Evolutionary conservation across 1,140 invertebrate species (phyloP).

Genomic region (Leptopilina boulardi): DNA sequence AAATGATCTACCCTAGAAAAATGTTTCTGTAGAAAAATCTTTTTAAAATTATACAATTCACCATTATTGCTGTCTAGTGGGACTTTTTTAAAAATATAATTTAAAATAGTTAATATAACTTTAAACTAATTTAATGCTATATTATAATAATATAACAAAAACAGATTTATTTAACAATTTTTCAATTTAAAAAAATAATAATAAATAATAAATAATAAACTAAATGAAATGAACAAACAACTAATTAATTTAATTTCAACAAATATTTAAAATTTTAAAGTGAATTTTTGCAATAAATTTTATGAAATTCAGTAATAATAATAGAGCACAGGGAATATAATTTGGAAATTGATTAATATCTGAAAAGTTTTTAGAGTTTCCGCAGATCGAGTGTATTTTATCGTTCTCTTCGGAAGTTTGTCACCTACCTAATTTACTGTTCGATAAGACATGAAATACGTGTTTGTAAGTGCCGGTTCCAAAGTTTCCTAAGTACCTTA

Average conservation of each 20-base stretch:
- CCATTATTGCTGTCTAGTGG: neutral
- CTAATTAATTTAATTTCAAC: too few relatives aligned
- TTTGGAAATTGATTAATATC: neutral
- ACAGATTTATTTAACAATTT: too few relatives aligned
- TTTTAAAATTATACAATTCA: neutral
- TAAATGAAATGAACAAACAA: too few relatives aligned
- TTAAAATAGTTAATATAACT: too few relatives aligned
- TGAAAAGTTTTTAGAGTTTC: neutral
- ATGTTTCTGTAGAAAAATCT: neutral
- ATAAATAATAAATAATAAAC: too few relatives aligned
- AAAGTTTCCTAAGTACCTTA: conserved; percentile 21
- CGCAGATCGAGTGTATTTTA: neutral
- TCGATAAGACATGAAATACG: conserved; percentile 25
- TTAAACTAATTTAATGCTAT: too few relatives aligned
- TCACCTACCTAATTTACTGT: conserved; percentile 15
- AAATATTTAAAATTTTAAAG: too few relatives aligned
- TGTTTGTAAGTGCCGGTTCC: neutral
- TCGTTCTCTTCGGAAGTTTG: neutral
- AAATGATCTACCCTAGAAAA: neutral
- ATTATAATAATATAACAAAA: too few relatives aligned
- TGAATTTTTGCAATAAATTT: neutral
- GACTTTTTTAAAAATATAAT: neutral
- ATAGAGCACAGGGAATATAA: neutral
- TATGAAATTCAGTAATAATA: neutral
- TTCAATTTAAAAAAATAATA: too few relatives aligned